phyloP scores from a whole-genome alignment of 2,888 invertebrate genomes.

The Phasia obesa region DNA sequence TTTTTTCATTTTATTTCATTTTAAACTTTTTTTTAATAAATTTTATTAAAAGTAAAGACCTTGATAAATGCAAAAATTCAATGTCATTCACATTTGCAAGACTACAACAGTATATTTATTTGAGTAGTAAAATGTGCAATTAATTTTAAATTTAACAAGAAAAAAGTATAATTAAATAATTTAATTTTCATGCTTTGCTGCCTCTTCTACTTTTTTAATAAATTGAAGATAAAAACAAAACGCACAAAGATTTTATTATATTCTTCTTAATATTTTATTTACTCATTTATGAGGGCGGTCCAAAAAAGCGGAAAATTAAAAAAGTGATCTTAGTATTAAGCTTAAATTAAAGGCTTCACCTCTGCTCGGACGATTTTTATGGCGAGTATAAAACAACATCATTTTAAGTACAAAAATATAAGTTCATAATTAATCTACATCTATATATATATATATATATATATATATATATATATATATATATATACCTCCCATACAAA shows the following conservation, averaged over 20 bases:
- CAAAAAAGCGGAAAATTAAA: not conserved
- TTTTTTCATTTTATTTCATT: not conserved
- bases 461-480: too few relatives aligned
- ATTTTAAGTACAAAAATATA: too few relatives aligned
- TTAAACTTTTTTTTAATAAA: constrained; percentile 9
- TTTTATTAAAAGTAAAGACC: constrained; percentile 43
- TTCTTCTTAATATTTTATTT: not conserved
- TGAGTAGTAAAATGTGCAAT: not conserved
- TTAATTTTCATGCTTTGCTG: constrained; percentile 6
- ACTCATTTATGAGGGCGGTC: not conserved
- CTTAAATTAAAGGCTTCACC: too few relatives aligned
- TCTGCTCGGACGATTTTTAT: too few relatives aligned
- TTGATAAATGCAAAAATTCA: constrained; percentile 37
- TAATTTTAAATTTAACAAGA: constrained; percentile 28
- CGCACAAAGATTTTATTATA: not conserved
- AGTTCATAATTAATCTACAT: too few relatives aligned
- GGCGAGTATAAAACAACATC: too few relatives aligned
- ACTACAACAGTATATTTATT: constrained; percentile 5
- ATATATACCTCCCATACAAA: too few relatives aligned
- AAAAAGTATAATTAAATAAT: constrained; percentile 30
- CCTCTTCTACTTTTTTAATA: not conserved
- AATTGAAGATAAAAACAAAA: not conserved
- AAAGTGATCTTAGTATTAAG: too few relatives aligned
- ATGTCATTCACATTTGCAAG: constrained; percentile 32
- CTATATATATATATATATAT: too few relatives aligned